Conservation (phyloP, 1,140 invertebrate species). For the Caenorhabditis inopinata region DNA sequence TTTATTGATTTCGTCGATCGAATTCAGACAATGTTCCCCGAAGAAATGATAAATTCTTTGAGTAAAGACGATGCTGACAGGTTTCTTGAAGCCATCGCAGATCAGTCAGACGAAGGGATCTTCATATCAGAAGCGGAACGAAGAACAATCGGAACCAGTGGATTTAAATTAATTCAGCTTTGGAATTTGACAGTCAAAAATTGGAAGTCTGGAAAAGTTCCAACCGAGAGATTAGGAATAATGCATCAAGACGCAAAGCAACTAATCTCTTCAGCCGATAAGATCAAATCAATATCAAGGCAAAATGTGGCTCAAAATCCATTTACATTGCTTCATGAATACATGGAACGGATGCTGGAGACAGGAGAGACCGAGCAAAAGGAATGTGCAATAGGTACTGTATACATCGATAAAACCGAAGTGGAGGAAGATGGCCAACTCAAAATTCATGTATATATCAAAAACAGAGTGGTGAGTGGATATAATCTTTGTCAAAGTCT, state of each 20-base stretch:
- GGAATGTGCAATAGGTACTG: background rate
- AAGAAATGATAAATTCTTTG: background rate
- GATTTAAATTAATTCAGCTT: background rate
- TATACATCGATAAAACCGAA: conserved; percentile 17
- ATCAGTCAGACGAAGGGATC: background rate
- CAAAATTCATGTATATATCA: background rate
- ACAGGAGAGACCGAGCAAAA: background rate
- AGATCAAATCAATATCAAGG: conserved; percentile 32
- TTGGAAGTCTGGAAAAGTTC: conserved; percentile 34
- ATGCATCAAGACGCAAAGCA: conserved; percentile 11
- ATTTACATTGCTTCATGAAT: conserved; percentile 2
- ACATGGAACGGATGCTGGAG: conserved; percentile 4
- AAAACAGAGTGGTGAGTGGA: background rate
- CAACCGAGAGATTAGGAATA: background rate
- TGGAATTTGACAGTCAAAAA: conserved; percentile 28
- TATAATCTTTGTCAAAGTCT: no score
- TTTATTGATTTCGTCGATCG: background rate
- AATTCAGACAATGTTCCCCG: conserved; percentile 19
- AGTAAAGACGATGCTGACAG: background rate
- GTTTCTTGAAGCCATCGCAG: background rate
- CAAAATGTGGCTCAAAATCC: conserved; percentile 25
- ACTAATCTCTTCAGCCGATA: conserved; percentile 18
- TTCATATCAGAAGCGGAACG: conserved; percentile 16
- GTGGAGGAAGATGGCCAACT: conserved; percentile 4
- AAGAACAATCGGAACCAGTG: background rate